Evolutionary conservation across 2,888 invertebrate genomes (phyloP), one percentile per base, ranked within the genome.

Genomic region (Caenorhabditis sp.): DNA sequence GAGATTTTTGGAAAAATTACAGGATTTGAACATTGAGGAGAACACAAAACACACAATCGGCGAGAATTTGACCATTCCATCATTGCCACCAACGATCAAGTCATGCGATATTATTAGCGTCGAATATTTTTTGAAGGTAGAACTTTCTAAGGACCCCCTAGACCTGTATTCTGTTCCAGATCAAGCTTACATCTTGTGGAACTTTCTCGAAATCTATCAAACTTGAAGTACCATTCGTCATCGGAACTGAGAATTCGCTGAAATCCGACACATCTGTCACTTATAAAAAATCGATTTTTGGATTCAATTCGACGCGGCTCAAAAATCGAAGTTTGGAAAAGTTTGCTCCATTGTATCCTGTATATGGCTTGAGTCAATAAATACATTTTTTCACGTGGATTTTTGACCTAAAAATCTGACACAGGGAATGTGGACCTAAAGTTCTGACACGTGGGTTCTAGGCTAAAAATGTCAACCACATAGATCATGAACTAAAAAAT

Each of bases 201-300:
- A 67, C 61, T 1, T 58, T 72, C 36, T 12, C 36, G 21, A 72
- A 53, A 52, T 54, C 36, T 2, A 38, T 72, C 17, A 72, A 72
- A 65, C 12, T 72, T 25, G 67, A 72, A 26, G 31, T 64, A 1
- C 67, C 72, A 0, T 70, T 70, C 20, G 58, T 70, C 12, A 67
- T 67, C 21, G 67, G 63, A 17, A 71, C 67, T 12, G 54, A 53
- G 14, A 43, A 43, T 14, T 43, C 43, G 12, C 14, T 43, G 43
- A 43, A 43, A 14, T 14, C 43, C 43, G 43, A 43, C 5, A 43
- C 43, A 43, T 3, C 3, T 12, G 3, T 5, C 2, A 12, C 3
- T 7, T 72, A 62, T 52, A 72, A 72, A 65, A 57, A 59, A 27
- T 72, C 72, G 8, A 52, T 67, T n/a, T 72, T 72, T 20, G 72